Evolutionary conservation across 2,113 vertebrate species (phyloP).

Genomic region (Dromiciops gliroides): DNA sequence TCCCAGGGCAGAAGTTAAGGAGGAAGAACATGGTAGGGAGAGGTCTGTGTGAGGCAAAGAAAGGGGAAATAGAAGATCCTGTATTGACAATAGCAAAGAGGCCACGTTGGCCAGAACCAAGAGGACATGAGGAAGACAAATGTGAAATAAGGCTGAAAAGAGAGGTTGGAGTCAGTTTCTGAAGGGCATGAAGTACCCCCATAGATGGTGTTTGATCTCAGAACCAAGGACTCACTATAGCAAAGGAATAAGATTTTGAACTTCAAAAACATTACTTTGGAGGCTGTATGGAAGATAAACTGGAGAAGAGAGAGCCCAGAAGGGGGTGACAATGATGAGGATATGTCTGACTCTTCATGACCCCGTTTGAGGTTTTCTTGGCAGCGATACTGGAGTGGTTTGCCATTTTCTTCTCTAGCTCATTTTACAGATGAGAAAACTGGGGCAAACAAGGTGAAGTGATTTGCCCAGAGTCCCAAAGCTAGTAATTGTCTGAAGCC

Average conservation of each 20-base stretch:
- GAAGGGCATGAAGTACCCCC: too few species aligned
- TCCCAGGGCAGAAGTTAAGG: background rate
- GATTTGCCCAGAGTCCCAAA: background rate
- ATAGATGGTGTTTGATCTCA: background rate
- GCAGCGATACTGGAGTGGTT: background rate
- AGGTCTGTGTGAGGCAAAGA: background rate
- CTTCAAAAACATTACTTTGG: background rate
- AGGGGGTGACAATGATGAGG: background rate
- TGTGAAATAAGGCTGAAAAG: background rate
- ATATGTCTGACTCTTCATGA: background rate
- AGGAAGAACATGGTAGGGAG: background rate
- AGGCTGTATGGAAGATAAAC: background rate
- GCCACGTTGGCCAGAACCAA: background rate
- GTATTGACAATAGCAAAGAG: background rate
- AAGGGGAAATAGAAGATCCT: background rate
- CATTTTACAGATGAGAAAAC: background rate
- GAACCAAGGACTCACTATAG: background rate
- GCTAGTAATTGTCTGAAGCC: background rate
- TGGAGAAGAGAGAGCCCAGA: background rate
- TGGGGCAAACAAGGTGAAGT: background rate
- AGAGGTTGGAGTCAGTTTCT: background rate
- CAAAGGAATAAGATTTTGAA: background rate
- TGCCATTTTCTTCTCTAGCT: background rate
- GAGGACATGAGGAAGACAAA: background rate
- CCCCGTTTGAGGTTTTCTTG: background rate